These are phyloP conservation scores for Eretmocerus hayati DNA, from an alignment of 2,888 invertebrate species.

Conservation along the genomic window DNA sequence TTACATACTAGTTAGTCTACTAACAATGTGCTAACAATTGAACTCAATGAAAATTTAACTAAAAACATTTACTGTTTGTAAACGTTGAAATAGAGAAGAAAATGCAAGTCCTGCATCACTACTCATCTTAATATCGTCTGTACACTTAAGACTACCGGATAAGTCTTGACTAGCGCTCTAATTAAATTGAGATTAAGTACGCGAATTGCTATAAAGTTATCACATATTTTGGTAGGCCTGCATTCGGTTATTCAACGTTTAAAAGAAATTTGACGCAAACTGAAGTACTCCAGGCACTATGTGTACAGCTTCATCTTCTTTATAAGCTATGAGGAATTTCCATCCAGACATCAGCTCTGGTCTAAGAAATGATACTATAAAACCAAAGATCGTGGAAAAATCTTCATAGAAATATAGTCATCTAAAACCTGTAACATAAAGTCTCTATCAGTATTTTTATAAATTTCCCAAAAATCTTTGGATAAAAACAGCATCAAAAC, in stretches of 20 bases:
- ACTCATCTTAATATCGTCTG: too few relatives aligned
- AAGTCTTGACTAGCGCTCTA: slow-evolving; percentile 24
- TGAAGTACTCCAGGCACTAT: slow-evolving; percentile 37
- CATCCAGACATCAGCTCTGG: too few relatives aligned
- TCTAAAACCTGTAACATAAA: slow-evolving; percentile 59
- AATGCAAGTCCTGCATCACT: too few relatives aligned
- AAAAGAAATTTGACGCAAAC: slow-evolving; percentile 19
- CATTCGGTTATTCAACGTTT: slow-evolving; percentile 22
- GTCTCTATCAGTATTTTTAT: too few relatives aligned
- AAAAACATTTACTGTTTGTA: too few relatives aligned
- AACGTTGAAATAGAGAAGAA: too few relatives aligned
- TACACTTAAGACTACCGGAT: too few relatives aligned
- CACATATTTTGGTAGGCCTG: slow-evolving; percentile 37
- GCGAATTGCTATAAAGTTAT: slow-evolving; percentile 36
- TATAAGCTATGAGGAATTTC: slow-evolving; percentile 21
- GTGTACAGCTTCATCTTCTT: slow-evolving; percentile 33
- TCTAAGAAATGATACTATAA: slow-evolving; percentile 46
- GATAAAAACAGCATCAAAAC: not conserved
- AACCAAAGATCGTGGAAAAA: slow-evolving; percentile 70
- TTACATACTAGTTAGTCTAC: too few relatives aligned
- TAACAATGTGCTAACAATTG: too few relatives aligned
- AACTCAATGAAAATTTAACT: too few relatives aligned
- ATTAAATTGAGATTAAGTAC: slow-evolving; percentile 34
- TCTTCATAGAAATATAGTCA: slow-evolving; percentile 73
- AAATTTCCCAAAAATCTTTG: too few relatives aligned